These are phyloP conservation scores for Aphelocoma californica DNA, from an alignment of 2,797 vertebrate genomes.

Conservation along the genomic window DNA sequence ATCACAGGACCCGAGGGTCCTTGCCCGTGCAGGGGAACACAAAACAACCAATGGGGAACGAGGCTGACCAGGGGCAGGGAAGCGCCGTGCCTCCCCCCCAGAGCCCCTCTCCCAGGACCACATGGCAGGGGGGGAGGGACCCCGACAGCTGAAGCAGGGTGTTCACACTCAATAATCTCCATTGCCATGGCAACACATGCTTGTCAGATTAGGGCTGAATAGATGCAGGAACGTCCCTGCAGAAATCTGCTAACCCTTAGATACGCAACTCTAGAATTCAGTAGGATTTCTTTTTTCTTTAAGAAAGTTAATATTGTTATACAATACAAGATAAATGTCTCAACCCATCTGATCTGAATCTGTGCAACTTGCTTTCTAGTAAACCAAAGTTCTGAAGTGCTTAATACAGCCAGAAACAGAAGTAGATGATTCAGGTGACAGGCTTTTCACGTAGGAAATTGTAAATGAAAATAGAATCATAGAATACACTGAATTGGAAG, in stretches of 20 bases:
- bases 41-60: too few species aligned
- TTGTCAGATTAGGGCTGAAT: not conserved
- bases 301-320: not conserved
- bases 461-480: not conserved
- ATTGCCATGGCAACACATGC: slow-evolving; percentile 49
- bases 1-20: too few species aligned
- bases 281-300: not conserved
- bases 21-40: too few species aligned
- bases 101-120: too few species aligned
- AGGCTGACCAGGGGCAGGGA: too few species aligned
- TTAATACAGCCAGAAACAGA: not conserved
- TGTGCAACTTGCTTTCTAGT: not conserved
- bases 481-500: not conserved
- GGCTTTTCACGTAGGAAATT: not conserved
- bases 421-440: not conserved
- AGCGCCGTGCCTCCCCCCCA: too few species aligned
- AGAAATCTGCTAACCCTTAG: not conserved
- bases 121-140: too few species aligned
- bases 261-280: not conserved
- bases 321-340: not conserved
- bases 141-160: not conserved
- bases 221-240: not conserved
- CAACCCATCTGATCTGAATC: not conserved
- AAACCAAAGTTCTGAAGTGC: not conserved
- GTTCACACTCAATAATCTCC: not conserved